Evolutionary conservation across 2,888 invertebrate species (phyloP).

Genomic region (Gisinianus flammeolus): DNA sequence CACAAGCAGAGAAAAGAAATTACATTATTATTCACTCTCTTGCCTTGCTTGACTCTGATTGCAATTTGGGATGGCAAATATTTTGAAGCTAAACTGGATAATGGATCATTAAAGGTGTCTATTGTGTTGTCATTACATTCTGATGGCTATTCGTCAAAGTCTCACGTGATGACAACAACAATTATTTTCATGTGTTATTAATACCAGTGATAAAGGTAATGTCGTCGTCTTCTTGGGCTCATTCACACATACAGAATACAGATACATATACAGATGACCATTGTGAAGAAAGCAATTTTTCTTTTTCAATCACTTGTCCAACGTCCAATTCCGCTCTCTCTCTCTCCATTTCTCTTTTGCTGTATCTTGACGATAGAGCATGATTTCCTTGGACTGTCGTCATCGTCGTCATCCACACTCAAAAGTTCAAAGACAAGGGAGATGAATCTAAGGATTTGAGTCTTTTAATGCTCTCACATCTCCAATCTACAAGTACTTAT

Average conservation of each 20-base stretch:
- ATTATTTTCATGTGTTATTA: conserved; percentile 21
- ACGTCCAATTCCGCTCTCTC: too few relatives aligned
- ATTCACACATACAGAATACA: not conserved
- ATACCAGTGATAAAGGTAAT: too few relatives aligned
- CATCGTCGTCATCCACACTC: not conserved
- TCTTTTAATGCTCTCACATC: not conserved
- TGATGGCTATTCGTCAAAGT: conserved; percentile 19
- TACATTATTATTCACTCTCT: too few relatives aligned
- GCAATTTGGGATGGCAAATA: too few relatives aligned
- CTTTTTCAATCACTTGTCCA: not conserved
- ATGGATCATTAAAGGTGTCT: not conserved
- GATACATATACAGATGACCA: not conserved
- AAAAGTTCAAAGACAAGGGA: not conserved
- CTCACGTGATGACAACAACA: conserved; percentile 19
- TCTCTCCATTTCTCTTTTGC: too few relatives aligned
- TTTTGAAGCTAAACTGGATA: too few relatives aligned
- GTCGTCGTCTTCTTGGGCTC: not conserved
- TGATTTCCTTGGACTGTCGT: not conserved
- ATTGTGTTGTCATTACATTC: not conserved
- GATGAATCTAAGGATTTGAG: not conserved
- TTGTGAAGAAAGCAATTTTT: conserved; percentile 6
- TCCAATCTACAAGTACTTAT: not conserved
- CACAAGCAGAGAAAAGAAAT: too few relatives aligned
- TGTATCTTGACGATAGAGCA: not conserved
- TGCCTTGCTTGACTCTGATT: too few relatives aligned